Evolutionary conservation across 2,113 vertebrate genomes (phyloP), one percentile per base, ranked within the genome.

Genomic region (Leptocoma aspasia): DNA sequence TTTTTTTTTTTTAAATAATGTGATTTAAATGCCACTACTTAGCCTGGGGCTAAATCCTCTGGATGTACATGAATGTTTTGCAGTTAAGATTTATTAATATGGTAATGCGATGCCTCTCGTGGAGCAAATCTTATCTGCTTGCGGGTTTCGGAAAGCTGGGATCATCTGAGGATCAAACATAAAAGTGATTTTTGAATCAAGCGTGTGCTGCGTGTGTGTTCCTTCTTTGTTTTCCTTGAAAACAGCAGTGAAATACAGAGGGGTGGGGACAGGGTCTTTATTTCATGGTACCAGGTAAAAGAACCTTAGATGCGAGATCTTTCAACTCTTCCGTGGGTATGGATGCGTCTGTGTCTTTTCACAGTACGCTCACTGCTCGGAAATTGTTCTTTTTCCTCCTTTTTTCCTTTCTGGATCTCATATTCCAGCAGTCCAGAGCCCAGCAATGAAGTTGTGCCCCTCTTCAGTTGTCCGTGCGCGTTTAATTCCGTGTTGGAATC

Each of bases 251-350:
- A 23, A 26, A 33, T 16, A 11, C 2, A 21, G 59, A 71, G 44
- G 39, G 44, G 4, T 14, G 23, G 47, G 26, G 8, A 13, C 3
- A 27, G 28, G 27, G 24, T 89, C 23, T n/a, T 47, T 27, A 17
- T 65, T 81, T 81, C 83, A 4, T 63, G 37, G 11, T 31, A 39
- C 11, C 10, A 39, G 45, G 50, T 78, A 26, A 41, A 81, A 89
- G 53, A 35, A 79, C 27, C n/a, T 63, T 41, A 11, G 28, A 6
- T 17, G 8, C 2, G 12, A 64, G 42, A 15, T 57, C 52, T 26
- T 69, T 87, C 37, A 26, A 0, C 33, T 35, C 9, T 64, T 56
- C 9, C 3, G 1, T 30, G 30, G 1, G 1, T 6, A 1, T 16
- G 37, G 33, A 28, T 0, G 0, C 21, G 11, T 19, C 30, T 70